Evolutionary conservation across 64 coral and sea anemone species (phyloP).

Genomic region (Stylophora pistillata): DNA sequence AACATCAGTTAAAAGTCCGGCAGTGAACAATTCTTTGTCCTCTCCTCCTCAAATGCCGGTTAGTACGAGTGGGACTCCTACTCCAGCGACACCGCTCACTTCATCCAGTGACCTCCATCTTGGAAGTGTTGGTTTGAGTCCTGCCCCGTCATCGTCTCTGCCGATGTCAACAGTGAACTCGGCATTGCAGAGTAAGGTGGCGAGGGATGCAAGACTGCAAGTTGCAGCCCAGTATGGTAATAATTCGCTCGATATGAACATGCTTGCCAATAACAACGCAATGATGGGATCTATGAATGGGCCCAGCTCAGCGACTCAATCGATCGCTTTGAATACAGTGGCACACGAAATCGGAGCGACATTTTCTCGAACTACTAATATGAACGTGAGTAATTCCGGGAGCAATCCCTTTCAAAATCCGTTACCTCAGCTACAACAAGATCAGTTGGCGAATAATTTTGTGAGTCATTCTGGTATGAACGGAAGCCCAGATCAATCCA

Average conservation of each 20-base stretch:
- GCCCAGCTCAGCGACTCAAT: conserved; percentile 60
- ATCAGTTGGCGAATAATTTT: conserved; percentile 67
- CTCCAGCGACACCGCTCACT: conserved; percentile 93
- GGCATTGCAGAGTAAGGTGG: conserved; percentile 64
- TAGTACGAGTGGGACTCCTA: conserved; percentile 90
- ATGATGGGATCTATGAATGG: conserved; percentile 90
- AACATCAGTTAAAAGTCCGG: conserved; percentile 82
- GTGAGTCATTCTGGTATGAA: conserved; percentile 68
- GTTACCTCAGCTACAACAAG: conserved; percentile 59
- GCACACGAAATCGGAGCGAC: conserved; percentile 41
- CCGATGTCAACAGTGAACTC: conserved; percentile 93
- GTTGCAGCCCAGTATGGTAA: conserved; percentile 71
- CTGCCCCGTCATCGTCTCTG: conserved; percentile 75
- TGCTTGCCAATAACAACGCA: conserved; percentile 71
- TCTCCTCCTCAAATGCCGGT: conserved; percentile 94
- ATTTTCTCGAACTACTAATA: conserved; percentile 60
- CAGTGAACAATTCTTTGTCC: conserved; percentile 70
- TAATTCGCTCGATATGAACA: conserved; percentile 76
- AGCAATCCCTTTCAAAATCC: conserved; percentile 71
- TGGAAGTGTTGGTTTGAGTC: conserved; percentile 68
- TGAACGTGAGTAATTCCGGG: conserved; percentile 75
- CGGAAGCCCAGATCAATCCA: conserved; percentile 66
- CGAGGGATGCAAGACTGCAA: conserved; percentile 60
- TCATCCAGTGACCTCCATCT: conserved; percentile 93
- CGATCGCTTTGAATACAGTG: conserved; percentile 82